These are phyloP conservation scores for Quiscalus mexicanus DNA, from an alignment of 2,113 vertebrate species.

Conservation along the genomic window DNA sequence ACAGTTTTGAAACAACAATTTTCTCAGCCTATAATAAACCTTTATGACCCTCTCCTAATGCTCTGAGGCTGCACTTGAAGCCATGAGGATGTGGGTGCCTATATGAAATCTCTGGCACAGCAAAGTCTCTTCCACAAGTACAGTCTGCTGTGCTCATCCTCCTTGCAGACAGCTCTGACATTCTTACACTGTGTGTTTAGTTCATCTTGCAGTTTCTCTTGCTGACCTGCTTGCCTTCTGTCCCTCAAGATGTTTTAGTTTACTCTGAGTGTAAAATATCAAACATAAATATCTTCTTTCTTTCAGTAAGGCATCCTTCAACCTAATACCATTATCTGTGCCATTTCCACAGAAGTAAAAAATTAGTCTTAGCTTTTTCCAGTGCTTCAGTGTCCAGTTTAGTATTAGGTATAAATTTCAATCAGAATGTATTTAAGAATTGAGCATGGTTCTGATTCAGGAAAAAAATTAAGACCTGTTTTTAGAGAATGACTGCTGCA, in stretches of 20 bases:
- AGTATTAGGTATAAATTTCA: not conserved
- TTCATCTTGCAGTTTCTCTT: not conserved
- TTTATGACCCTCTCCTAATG: not conserved
- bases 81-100: not conserved
- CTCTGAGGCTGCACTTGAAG: not conserved
- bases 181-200: not conserved
- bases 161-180: not conserved
- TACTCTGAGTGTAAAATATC: not conserved
- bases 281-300: not conserved
- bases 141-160: not conserved
- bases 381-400: not conserved
- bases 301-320: not conserved
- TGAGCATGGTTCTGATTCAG: not conserved
- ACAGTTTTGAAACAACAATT: not conserved
- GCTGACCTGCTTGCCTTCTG: not conserved
- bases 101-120: not conserved
- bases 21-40: not conserved
- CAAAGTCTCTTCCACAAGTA: not conserved
- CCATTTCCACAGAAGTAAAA: not conserved
- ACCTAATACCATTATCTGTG: not conserved
- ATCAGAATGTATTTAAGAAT: not conserved
- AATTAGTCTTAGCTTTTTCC: not conserved
- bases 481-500: not conserved
- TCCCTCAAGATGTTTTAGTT: not conserved
- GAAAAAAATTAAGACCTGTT: not conserved